Evolutionary conservation across 1,140 invertebrate genomes (phyloP), one percentile per base, ranked within the genome.

Genomic region (Ips typographus): DNA sequence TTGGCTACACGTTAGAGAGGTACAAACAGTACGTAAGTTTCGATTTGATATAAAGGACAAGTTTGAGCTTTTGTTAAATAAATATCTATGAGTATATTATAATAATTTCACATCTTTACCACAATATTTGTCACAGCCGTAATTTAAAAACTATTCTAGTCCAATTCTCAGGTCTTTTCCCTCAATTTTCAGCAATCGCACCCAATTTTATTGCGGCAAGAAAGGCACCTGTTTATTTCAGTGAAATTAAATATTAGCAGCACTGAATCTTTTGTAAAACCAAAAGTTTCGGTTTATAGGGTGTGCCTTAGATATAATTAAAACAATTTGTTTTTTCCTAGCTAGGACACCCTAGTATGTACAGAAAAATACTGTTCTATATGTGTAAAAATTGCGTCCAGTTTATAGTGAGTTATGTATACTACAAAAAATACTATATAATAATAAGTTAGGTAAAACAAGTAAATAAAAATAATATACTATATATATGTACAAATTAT

Each of bases 81-180:
- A 22, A 22, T 22, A 22, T 22, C 22, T 22, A 22, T 22, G 22
- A 22, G 22, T 22, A 22, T 22, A 22, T 22, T 22, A 22, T 22
- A 22, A 22, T 22, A 22, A 22, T 22, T 22, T 22, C 22, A 49
- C 44, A 6, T 3, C 44, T 49, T 3, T 3, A 49, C 7, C 7
- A 49, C 44, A 49, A 49, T 49, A 49, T 49, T 49, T 8, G 6
- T 49, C 44, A 49, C 44, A 49, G 44, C 44, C 44, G 7, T 49
- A 49, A 49, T 49, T 49, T 49, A 49, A 1, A 49, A 49, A 49
- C 44, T 49, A 49, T 3, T 22, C 22, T 22, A 22, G 44, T 8
- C 44, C 44, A 8, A 8, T 49, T 8, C 22, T 22, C 44, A 49
- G 22, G 6, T 49, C 3, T 49, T 49, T 49, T 49, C 22, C 1